Evolutionary conservation across 2,113 vertebrate genomes (phyloP), one percentile per base, ranked within the genome.

Genomic region (Hypomesus transpacificus): DNA sequence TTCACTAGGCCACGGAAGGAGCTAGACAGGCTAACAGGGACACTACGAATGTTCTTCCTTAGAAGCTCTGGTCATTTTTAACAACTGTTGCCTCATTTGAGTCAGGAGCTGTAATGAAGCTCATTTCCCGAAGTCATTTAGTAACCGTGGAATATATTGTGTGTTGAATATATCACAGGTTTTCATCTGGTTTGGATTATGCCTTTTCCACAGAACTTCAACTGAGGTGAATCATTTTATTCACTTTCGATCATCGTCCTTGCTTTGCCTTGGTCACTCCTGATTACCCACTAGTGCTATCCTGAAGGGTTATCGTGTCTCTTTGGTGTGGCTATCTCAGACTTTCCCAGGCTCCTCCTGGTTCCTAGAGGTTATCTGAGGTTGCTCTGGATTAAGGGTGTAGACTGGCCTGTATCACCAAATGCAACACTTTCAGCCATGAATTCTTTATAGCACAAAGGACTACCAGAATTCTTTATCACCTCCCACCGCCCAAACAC

Each of bases 381-480:
- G 64, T 21, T 51, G 13, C 20, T 16, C 59, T 61, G 59, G 26
- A 26, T 57, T 21, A 56, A 1, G 24, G 14, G 53, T 14, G 56
- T 65, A 61, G 68, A 31, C 39, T 75, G 58, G 21, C 56, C 16
- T 16, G 51, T 61, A 68, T 71, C 51, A 75, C 21, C 26, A 73
- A 84, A 85, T 75, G 39, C 58, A 66, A 78, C 68, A 64, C n/a
- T 58, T 73, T 74, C 34, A 74, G 39, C 79, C 73, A 77, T 69
- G 78, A 72, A 84, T 78, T 79, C 61, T 77, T 82, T 70, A 86
- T 78, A 63, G 61, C 20, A 67, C 21, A 61, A 73, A 34, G 34
- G 39, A 75, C 51, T 78, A 71, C 81, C 78, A 83, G 70, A 67
- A 78, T 74, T 28, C 58, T 70, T 24, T 51, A 73, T 75, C 76